These are phyloP conservation scores for Pristionchus fissidentatus DNA, from an alignment of 2,888 invertebrate species.

Conservation along the genomic window DNA sequence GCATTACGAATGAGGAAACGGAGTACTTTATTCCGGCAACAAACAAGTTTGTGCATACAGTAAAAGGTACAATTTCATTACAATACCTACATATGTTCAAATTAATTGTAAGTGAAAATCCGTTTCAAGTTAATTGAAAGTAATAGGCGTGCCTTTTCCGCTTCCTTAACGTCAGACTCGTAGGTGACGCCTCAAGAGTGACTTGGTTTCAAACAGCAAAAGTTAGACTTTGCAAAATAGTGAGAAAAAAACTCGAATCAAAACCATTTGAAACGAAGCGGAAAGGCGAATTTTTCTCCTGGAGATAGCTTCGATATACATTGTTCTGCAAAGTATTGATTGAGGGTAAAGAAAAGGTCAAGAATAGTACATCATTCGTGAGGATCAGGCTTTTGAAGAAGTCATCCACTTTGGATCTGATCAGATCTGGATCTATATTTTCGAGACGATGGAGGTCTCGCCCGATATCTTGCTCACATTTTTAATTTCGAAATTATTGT, in stretches of 20 bases:
- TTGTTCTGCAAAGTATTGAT: slow-evolving; percentile 18
- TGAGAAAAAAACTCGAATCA: no score
- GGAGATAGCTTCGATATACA: not conserved
- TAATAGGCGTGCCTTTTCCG: not conserved
- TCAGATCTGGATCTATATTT: slow-evolving; percentile 27
- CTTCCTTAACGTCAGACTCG: not conserved
- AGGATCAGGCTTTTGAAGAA: slow-evolving; percentile 14
- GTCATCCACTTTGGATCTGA: not conserved
- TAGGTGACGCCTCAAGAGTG: not conserved
- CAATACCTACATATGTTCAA: no score
- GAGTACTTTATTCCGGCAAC: not conserved
- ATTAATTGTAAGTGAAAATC: no score
- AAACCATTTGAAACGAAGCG: no score
- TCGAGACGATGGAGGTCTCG: slow-evolving; percentile 14
- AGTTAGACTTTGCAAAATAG: no score
- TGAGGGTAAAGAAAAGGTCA: not conserved
- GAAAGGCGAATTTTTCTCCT: not conserved
- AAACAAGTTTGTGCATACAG: no score
- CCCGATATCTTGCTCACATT: slow-evolving; percentile 3
- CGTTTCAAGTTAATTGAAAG: no score
- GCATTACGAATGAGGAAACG: not conserved
- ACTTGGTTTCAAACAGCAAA: not conserved
- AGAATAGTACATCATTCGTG: not conserved
- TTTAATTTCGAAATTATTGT: not conserved
- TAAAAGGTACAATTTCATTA: no score